phyloP scores from a whole-genome alignment of 2,888 invertebrate genomes.

The Volucella bombylans region DNA sequence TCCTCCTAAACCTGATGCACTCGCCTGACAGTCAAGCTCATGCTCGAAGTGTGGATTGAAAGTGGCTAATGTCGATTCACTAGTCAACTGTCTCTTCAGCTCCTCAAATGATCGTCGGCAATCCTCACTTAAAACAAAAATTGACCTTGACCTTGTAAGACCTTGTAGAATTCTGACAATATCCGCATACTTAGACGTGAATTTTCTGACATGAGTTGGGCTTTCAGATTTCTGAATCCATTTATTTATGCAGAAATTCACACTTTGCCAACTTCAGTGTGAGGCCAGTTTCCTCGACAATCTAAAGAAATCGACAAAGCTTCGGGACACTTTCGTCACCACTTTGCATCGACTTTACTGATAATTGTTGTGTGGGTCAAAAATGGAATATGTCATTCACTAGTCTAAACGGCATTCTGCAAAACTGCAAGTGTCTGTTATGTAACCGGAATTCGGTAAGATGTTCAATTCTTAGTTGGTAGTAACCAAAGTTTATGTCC shows the following conservation, averaged over 20 bases:
- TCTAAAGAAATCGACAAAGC: neutral
- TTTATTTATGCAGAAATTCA: no score
- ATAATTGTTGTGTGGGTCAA: no score
- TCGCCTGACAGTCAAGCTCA: neutral
- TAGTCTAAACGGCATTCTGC: no score
- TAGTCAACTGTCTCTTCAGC: neutral
- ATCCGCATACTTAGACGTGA: neutral
- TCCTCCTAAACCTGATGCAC: neutral
- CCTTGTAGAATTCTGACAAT: constrained; percentile 11
- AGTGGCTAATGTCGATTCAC: constrained; percentile 4
- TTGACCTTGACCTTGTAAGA: neutral
- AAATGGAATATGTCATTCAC: no score
- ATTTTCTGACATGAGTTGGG: constrained; percentile 2
- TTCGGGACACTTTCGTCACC: neutral
- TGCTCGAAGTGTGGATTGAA: neutral
- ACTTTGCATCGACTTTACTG: no score
- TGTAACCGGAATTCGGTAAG: no score
- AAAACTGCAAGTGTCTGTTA: no score
- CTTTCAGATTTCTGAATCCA: neutral
- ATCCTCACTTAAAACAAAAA: constrained; percentile 6
- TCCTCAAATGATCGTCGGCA: constrained; percentile 12
- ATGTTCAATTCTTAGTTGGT: neutral
- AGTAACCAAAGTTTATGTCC: constrained; percentile 6
- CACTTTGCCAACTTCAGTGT: neutral
- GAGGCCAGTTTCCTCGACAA: neutral